A percentile compares a stretch with the other conserved stretches of the same genome.
These are phyloP conservation scores for Percopsis omiscomaycus DNA, from an alignment of 2,797 vertebrate genomes.

Conservation along the genomic window DNA sequence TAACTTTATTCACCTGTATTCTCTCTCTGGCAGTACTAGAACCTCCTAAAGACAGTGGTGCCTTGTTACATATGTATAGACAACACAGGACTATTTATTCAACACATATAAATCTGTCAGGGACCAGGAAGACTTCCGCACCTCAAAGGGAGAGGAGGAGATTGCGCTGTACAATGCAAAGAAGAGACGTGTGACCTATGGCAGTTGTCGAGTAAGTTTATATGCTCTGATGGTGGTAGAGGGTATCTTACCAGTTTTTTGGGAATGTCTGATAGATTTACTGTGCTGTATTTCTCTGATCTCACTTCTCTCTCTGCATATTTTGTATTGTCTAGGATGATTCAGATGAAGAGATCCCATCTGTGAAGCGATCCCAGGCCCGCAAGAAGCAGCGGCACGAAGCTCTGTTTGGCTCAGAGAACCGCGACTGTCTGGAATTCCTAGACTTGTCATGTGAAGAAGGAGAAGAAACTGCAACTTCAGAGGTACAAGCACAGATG, in stretches of 20 bases:
- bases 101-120: constrained; percentile 63
- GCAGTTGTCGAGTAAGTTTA: constrained; percentile 72
- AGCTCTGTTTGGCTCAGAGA: constrained; percentile 42
- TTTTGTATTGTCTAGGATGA: constrained; percentile 76
- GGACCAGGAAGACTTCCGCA: constrained; percentile 82
- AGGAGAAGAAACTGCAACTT: constrained; percentile 82
- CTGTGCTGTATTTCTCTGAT: neutral
- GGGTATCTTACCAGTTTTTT: neutral
- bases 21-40: too few species aligned
- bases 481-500: constrained; percentile 60
- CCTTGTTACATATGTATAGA: too few species aligned
- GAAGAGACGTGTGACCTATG: constrained; percentile 81
- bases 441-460: constrained; percentile 88
- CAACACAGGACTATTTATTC: too few species aligned
- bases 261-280: neutral
- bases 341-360: constrained; percentile 78
- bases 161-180: constrained; percentile 81
- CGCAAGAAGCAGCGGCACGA: constrained; percentile 50
- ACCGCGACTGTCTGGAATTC: constrained; percentile 64
- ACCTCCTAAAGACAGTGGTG: too few species aligned
- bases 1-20: too few species aligned
- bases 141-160: constrained; percentile 89
- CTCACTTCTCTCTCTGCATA: neutral
- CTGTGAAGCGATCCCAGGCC: constrained; percentile 65
- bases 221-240: neutral